Evolutionary conservation across 2,797 vertebrate genomes (phyloP).

Genomic region (Sebastes minor): DNA sequence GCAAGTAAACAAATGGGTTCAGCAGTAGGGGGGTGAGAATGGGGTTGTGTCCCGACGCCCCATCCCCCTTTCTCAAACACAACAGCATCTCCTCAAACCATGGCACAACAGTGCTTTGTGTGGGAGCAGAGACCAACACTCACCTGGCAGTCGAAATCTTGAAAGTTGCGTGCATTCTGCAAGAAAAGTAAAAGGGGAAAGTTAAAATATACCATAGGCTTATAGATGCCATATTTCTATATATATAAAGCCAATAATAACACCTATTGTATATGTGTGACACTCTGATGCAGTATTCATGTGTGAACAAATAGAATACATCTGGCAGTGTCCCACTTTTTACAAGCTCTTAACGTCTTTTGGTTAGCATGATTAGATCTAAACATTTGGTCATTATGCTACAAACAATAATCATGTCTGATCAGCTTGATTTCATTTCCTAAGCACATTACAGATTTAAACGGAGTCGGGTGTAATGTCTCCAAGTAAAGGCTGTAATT

Average conservation of each 20-base stretch:
- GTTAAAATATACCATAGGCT: neutral
- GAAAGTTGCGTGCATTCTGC: conserved; percentile 94
- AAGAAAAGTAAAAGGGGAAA: conserved; percentile 54
- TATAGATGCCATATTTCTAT: neutral
- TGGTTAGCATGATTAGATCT: neutral
- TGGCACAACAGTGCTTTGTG: neutral
- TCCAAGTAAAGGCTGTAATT: neutral
- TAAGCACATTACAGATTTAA: neutral
- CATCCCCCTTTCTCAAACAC: neutral
- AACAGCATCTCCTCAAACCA: neutral
- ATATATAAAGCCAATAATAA: neutral
- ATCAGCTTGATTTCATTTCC: neutral
- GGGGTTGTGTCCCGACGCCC: neutral
- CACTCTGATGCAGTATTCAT: neutral
- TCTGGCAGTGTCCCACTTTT: neutral
- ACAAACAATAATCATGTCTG: neutral
- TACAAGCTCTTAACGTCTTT: neutral
- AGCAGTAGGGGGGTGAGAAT: neutral
- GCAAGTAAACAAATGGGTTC: conserved; percentile 2
- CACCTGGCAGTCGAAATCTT: conserved; percentile 98
- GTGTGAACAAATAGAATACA: neutral
- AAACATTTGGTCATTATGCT: neutral
- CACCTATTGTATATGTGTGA: neutral
- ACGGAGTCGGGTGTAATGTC: neutral
- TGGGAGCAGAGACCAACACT: conserved; percentile 56